Evolutionary conservation across 2,888 invertebrate genomes (phyloP), one percentile per base, ranked within the genome.

Genomic region (Andrena haemorrhoa): DNA sequence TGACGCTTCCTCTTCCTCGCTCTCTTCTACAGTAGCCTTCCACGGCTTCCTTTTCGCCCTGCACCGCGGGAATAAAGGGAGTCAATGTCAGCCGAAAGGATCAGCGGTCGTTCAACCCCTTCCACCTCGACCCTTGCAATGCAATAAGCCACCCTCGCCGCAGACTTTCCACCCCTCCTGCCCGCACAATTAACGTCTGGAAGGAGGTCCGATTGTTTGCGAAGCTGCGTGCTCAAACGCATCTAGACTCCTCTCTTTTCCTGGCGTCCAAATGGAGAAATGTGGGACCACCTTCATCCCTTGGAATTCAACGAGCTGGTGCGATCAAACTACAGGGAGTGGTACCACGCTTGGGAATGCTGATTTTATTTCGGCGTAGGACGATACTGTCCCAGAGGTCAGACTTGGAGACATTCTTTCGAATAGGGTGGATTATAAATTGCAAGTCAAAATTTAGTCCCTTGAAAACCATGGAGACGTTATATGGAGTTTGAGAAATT

Each of bases 171-270:
- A 69, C 47, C 76, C 69, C 3, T 23, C 64, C 64, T 41, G 41
- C 58, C 41, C 35, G 7, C 23, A 76, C 77, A 86, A 86, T 86
- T 86, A 86, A 87, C 82, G 85, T 87, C 82, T 58, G 29, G 6
- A n/a, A 35, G 31, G 70, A 78, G 64, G 53, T 76, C 73, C 60
- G 76, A 82, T 82, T 75, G 82, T 82, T 82, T 76, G 76, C 82
- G 61, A 41, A 47, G 69, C 51, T 20, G 53, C 71, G 66, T 20
- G 26, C 49, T 26, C 31, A 53, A 61, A 61, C 53, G 65, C 66
- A 78, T 71, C 12, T 63, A 79, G 35, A 47, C 65, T 47, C 60
- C n/a, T 41, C n/a, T 49, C 61, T 16, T 29, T 64, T 75, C 6
- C 63, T 5, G 12, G 35, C 20, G 41, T 33, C 35, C 10, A 60